Percentiles rank a stretch among this genome's conserved stretches.
Conservation (phyloP, 2,888 invertebrate genomes). For the Pegoplata infirma region DNA sequence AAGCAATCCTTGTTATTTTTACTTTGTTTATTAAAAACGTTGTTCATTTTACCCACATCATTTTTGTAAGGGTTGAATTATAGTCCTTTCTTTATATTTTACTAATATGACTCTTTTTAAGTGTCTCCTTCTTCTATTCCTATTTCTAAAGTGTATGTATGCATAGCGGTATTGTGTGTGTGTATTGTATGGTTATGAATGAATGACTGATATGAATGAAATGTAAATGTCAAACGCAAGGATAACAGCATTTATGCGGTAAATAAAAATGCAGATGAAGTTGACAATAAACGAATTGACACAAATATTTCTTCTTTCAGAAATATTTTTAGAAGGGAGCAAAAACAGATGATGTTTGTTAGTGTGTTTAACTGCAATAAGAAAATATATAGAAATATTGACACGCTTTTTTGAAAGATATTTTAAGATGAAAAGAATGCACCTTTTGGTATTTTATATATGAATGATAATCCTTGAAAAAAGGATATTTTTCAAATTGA, state of each 20-base stretch:
- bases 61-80: constrained; percentile 47
- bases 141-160: not conserved
- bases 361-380: constrained; percentile 13
- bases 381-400: constrained; percentile 37
- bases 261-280: constrained; percentile 62
- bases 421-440: constrained; percentile 22
- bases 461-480: constrained; percentile 48
- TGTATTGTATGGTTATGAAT: constrained; percentile 49
- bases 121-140: constrained; percentile 7
- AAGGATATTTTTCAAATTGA: constrained; percentile 42
- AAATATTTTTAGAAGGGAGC: constrained; percentile 9
- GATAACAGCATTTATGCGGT: constrained; percentile 62
- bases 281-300: constrained; percentile 57
- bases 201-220: constrained; percentile 43
- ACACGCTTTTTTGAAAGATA: constrained; percentile 44
- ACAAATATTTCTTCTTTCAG: constrained; percentile 59
- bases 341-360: constrained; percentile 53
- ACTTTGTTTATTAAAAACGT: constrained; percentile 16
- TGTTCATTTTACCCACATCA: constrained; percentile 10
- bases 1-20: not conserved
- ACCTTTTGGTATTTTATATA: constrained; percentile 52
- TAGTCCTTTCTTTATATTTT: constrained; percentile 42
- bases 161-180: constrained; percentile 12
- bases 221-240: constrained; percentile 62
- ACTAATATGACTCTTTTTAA: constrained; percentile 57